Base-by-base conservation (phyloP, 2,797 vertebrate species). In the Balearica regulorum region DNA sequence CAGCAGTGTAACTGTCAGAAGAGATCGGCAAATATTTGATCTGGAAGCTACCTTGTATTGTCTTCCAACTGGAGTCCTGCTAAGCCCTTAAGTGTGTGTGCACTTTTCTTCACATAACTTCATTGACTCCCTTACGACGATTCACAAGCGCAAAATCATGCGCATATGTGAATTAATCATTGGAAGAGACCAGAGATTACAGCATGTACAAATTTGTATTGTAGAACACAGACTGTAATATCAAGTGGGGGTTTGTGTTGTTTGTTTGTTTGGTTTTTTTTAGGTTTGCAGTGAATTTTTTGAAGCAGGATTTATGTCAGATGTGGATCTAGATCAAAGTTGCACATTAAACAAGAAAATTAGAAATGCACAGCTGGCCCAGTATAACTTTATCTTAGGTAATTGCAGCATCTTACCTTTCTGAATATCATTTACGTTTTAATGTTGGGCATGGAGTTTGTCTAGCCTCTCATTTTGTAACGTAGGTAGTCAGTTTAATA, bases 331-430 rank as follows among this genome's bases (percentile, higher is more conserved):
- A 44, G 99, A 99, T 97, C 98, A 98, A 14, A 95, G 99, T 16
- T 99, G 99, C 94, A 99, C 99, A 11, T 97, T 99, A 46, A 99
- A 99, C 97, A 99, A 99, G 98, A 99, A 99, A 97, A 99, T 99
- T 65, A 98, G 98, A 83, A 99, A 99, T 26, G 99, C 99, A 25
- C 99, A 99, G 95, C 97, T 99, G 98, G 98, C 99, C 57, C 99
- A 99, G 58, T 99, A 99, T 93, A 99, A 99, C 97, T 99, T 99
- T 83, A 99, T 99, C 94, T 97, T 99, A 37, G 99, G 99, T 99
- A 98, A 98, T 43, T 91, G 65, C 65, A 77, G 9, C 25, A 77
- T 72, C 57, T 57, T 71, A 7, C 0, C 0, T 81, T 95, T 76
- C 51, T 90, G 66, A 57, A 9, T 61, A 31, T 51, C 9, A 6